Conservation (phyloP, 2,113 vertebrate species). For the Acanthochromis polyacanthus region DNA sequence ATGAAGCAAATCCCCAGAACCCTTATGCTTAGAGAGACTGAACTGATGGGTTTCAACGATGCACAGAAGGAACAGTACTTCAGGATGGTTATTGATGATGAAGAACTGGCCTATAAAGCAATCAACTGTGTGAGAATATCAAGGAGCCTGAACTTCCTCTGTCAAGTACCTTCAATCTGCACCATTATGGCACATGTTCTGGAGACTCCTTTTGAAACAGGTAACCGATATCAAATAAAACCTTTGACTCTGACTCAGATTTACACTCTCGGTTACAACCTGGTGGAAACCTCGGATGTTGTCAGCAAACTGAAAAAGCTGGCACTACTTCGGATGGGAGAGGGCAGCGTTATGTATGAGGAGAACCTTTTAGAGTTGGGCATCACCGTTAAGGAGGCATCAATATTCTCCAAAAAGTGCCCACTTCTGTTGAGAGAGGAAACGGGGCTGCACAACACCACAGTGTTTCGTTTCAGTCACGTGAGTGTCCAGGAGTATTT, state of each 20-base stretch:
- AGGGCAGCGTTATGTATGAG: slow-evolving; percentile 30
- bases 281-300: neutral
- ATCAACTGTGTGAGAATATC: slow-evolving; percentile 60
- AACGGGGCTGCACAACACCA: slow-evolving; percentile 21
- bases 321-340: slow-evolving; percentile 21
- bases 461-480: slow-evolving; percentile 65
- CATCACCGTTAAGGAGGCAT: slow-evolving; percentile 46
- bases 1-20: slow-evolving; percentile 25
- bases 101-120: slow-evolving; percentile 35
- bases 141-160: slow-evolving; percentile 54
- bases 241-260: slow-evolving; percentile 53
- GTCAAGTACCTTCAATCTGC: slow-evolving; percentile 62
- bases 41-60: slow-evolving; percentile 58
- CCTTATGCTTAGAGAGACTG: slow-evolving; percentile 27
- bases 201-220: slow-evolving; percentile 19
- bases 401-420: slow-evolving; percentile 24
- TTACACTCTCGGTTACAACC: slow-evolving; percentile 7
- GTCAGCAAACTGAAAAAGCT: slow-evolving; percentile 43
- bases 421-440: slow-evolving; percentile 62
- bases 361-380: slow-evolving; percentile 24
- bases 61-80: slow-evolving; percentile 62
- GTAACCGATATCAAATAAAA: slow-evolving; percentile 26
- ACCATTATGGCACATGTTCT: slow-evolving; percentile 54
- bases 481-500: slow-evolving; percentile 63
- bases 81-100: slow-evolving; percentile 16